Evolutionary conservation across 1,140 invertebrate genomes (phyloP).

Genomic region (Periplaneta americana): DNA sequence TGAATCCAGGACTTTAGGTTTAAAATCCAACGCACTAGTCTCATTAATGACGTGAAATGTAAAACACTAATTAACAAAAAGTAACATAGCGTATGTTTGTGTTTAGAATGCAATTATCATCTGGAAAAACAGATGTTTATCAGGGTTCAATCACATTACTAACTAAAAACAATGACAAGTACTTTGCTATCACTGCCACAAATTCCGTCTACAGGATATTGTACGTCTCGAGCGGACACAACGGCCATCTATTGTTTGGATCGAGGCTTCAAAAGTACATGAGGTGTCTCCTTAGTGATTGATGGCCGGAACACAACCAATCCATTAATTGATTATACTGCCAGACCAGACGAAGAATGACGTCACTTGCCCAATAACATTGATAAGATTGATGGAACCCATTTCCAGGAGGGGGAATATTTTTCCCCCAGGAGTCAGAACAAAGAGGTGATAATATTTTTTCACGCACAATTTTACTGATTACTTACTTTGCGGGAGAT

Average conservation of each 20-base stretch:
- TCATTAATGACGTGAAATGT: no score
- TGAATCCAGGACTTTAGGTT: no score
- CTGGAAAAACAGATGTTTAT: no score
- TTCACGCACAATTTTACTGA: not conserved
- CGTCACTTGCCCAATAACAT: slow-evolving; percentile 4
- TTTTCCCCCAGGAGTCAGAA: not conserved
- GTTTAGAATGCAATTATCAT: no score
- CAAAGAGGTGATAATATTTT: not conserved
- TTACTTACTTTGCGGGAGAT: not conserved
- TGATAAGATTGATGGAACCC: slow-evolving; percentile 7
- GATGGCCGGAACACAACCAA: slow-evolving; percentile 3
- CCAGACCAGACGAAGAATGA: not conserved
- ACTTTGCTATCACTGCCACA: no score
- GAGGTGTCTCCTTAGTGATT: slow-evolving; percentile 8
- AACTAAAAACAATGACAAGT: no score
- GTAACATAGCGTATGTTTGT: no score
- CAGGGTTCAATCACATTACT: no score
- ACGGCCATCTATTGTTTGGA: not conserved
- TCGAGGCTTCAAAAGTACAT: not conserved
- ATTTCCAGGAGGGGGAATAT: not conserved
- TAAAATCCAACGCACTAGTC: no score
- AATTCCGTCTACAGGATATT: not conserved
- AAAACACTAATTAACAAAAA: no score
- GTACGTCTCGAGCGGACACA: not conserved
- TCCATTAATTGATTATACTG: slow-evolving; percentile 15